phyloP scores from a whole-genome alignment of 2,113 vertebrate species.

The Callithrix jacchus region DNA sequence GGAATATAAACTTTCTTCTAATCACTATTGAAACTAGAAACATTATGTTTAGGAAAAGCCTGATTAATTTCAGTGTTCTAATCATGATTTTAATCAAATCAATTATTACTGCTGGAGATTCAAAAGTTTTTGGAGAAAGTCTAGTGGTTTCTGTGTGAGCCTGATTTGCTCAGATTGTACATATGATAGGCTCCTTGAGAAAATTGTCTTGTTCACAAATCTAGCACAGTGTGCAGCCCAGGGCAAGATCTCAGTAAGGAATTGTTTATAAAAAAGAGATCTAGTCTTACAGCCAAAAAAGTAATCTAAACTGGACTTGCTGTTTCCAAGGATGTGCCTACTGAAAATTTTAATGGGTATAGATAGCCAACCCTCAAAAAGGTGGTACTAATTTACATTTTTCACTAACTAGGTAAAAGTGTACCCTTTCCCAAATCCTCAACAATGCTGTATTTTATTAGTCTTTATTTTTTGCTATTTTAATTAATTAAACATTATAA shows the following conservation, averaged over 20 bases:
- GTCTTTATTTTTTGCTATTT: background rate
- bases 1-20: constrained; percentile 48
- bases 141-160: background rate
- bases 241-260: background rate
- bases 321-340: background rate
- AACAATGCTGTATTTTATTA: background rate
- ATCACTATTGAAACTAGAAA: constrained; percentile 56
- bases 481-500: background rate
- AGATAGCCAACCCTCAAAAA: background rate
- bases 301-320: background rate
- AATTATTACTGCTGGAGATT: background rate
- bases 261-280: background rate
- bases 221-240: background rate
- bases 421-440: background rate
- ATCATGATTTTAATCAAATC: constrained; percentile 35
- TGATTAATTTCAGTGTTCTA: constrained; percentile 41
- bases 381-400: background rate
- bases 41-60: constrained; percentile 39
- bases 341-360: background rate
- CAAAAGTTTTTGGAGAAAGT: constrained; percentile 30
- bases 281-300: background rate
- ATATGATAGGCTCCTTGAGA: background rate
- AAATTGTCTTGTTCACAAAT: background rate
- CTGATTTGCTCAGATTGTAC: background rate
- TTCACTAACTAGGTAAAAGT: background rate